A percentile compares a stretch with the other conserved stretches of the same genome.
Conservation (phyloP, 2,888 invertebrate genomes). For the Dioctria linearis region DNA sequence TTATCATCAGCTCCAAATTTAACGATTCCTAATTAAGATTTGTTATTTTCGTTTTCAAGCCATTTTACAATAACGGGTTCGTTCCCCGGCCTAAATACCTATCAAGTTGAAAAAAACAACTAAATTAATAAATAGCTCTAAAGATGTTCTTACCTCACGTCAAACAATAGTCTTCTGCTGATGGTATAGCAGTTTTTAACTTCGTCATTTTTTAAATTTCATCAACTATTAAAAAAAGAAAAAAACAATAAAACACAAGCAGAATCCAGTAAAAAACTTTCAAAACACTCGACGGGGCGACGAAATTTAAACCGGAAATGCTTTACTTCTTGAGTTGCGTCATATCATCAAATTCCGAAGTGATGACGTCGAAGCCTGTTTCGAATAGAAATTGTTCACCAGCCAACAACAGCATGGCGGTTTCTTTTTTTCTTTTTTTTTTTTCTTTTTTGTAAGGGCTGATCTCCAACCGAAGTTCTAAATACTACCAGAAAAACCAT, state of each 20-base stretch:
- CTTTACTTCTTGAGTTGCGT: conserved; percentile 28
- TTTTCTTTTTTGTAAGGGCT: too few relatives aligned
- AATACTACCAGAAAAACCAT: too few relatives aligned
- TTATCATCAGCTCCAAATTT: conserved; percentile 1
- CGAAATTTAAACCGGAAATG: conserved; percentile 51
- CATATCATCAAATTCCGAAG: conserved; percentile 35
- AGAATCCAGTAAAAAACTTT: background rate
- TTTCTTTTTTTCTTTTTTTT: too few relatives aligned
- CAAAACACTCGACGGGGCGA: conserved; percentile 18
- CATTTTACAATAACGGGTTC: background rate
- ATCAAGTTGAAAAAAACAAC: background rate
- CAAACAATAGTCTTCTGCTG: background rate
- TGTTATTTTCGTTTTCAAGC: background rate
- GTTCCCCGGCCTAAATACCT: background rate
- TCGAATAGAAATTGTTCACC: too few relatives aligned
- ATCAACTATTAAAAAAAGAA: conserved; percentile 9
- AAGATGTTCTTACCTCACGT: background rate
- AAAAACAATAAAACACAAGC: background rate
- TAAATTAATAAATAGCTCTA: background rate
- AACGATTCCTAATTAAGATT: background rate
- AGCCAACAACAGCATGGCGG: too few relatives aligned
- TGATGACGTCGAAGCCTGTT: conserved; percentile 35
- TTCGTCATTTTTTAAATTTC: conserved; percentile 19
- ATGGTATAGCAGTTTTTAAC: background rate
- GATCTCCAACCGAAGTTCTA: too few relatives aligned